A percentile compares a stretch with the other conserved stretches of the same genome.
Conservation (phyloP, 2,797 vertebrate species). For the Mus caroli region DNA sequence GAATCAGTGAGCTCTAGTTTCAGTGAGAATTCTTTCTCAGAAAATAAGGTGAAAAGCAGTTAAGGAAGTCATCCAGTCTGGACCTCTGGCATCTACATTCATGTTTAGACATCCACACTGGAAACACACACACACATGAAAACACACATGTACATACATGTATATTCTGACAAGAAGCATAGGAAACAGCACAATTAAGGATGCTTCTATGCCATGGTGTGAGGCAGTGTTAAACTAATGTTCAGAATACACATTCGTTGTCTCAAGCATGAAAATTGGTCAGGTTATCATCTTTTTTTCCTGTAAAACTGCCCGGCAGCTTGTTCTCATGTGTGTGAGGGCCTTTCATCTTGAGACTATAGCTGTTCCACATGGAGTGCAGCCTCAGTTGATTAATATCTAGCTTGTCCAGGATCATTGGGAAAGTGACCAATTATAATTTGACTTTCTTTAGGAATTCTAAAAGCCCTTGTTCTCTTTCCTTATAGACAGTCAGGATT, state of each 20-base stretch:
- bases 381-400: not conserved
- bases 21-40: not conserved
- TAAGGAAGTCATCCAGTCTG: not conserved
- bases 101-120: not conserved
- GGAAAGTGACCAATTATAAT: not conserved
- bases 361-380: not conserved
- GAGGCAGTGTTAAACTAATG: not conserved
- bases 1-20: not conserved
- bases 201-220: not conserved
- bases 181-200: not conserved
- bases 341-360: not conserved
- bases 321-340: not conserved
- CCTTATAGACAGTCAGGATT: slow-evolving; percentile 19
- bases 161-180: not conserved
- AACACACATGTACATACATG: not conserved
- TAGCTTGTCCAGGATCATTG: not conserved
- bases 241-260: not conserved
- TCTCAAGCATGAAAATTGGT: not conserved
- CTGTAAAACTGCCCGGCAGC: not conserved
- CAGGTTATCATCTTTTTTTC: slow-evolving; percentile 1
- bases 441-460: not conserved
- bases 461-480: slow-evolving; percentile 19
- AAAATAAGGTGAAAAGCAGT: not conserved
- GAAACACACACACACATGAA: not conserved
- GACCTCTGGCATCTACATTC: not conserved